Evolutionary conservation across 2,888 invertebrate genomes (phyloP).

Genomic region (Zhuqinia jingwanae): DNA sequence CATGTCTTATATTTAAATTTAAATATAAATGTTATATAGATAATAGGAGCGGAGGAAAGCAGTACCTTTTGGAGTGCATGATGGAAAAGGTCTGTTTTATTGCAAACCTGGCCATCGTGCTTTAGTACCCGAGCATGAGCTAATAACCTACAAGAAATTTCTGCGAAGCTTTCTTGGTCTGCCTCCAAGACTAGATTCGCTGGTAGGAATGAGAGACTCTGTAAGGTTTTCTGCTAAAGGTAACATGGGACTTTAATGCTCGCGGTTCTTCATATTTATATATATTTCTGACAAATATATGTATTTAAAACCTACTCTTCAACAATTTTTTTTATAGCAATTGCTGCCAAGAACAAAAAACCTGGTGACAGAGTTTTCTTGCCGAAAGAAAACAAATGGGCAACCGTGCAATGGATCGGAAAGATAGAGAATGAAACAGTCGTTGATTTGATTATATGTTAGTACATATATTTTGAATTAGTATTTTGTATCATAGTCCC

Average conservation of each 20-base stretch:
- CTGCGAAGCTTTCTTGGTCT: conserved; percentile 65
- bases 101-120: conserved; percentile 75
- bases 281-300: too few relatives aligned
- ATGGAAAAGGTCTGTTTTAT: conserved; percentile 73
- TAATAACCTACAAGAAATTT: conserved; percentile 71
- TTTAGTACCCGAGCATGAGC: conserved; percentile 68
- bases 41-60: conserved; percentile 72
- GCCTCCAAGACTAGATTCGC: conserved; percentile 65
- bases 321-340: too few relatives aligned
- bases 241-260: too few relatives aligned
- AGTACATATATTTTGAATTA: not conserved
- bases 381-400: conserved; percentile 70
- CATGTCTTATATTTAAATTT: too few relatives aligned
- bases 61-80: conserved; percentile 68
- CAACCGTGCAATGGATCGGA: conserved; percentile 74
- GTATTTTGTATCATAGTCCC: not conserved
- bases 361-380: conserved; percentile 70
- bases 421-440: conserved; percentile 70
- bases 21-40: too few relatives aligned
- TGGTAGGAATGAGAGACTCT: conserved; percentile 45
- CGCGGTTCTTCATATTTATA: too few relatives aligned
- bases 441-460: conserved; percentile 73
- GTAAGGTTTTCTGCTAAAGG: conserved; percentile 58
- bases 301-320: not conserved
- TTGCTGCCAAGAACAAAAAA: conserved; percentile 64